Base-by-base conservation (phyloP, 2,888 invertebrate genomes). In the Trissolcus brochymenae region DNA sequence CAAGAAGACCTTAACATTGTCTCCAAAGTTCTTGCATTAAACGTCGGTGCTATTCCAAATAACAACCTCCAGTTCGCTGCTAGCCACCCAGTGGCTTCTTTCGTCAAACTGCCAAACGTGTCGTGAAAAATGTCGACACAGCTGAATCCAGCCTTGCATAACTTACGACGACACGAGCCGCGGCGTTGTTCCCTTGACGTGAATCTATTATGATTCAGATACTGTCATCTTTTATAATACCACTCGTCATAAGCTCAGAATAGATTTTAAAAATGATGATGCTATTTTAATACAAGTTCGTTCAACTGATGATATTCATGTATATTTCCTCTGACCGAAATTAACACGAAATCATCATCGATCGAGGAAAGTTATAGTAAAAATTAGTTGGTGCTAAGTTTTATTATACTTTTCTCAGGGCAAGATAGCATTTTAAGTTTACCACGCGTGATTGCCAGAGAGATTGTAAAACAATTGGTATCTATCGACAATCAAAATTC, bases 1-100 rank as follows among this genome's bases (percentile, higher is more conserved):
- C 92, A 92, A 68, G 95, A 95, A 86, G 95, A 95, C 88, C 90
- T 95, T 60, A 95, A 94, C 86, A 94, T 95, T 83, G 94, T 95
- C 41, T 93, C 94, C 54, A 95, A 95, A 90, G 94, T 95, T 74
- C 89, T 95, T 83, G 94, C 95, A 7, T 89, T 95, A 66, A 95
- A 95, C 88, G 95, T 95, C 83, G 94, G 94, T 56, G 90, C 94
- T n/a, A 85, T 92, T 6, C 83, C 91, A 0, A 86, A 85, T 50
- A 75, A 76, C 77, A 62, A 70, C 9, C 11, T 80, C 4, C 84
- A 84, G 14, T 86, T 77, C 13, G 60, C 71, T 13, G 65, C 60
- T 6, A 78, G 64, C 65, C 74, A 68, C 3, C 60, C 60, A 1
- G 66, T 56, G 13, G 64, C 67, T 2, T 17, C 55, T 2, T 80